These are phyloP conservation scores for Amia ocellicauda DNA, from an alignment of 2,113 vertebrate genomes.

Conservation along the genomic window DNA sequence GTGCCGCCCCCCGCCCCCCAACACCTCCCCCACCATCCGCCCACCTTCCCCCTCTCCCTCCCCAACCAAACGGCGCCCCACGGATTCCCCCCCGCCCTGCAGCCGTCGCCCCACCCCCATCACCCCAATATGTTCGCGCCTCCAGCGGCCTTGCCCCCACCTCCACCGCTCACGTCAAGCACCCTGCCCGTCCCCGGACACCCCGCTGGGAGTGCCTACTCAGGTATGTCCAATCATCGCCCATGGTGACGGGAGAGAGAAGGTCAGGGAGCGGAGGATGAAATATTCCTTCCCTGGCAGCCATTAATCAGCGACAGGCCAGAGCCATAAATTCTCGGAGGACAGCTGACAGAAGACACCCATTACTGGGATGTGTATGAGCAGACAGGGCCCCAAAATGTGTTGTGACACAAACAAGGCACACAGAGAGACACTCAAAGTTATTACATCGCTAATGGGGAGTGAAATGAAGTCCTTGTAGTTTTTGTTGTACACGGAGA, in stretches of 20 bases:
- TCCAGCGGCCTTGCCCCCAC: conserved; percentile 92
- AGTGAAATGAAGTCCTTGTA: too few species aligned
- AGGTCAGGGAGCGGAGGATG: neutral
- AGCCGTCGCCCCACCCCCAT: conserved; percentile 83
- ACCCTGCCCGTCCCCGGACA: conserved; percentile 90
- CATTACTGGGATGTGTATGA: neutral
- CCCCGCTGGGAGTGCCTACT: conserved; percentile 88
- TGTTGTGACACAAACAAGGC: conserved; percentile 1
- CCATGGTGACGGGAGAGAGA: conserved; percentile 7
- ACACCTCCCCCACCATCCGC: conserved; percentile 76
- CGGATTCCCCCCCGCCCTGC: conserved; percentile 83
- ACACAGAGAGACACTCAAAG: conserved; percentile 13
- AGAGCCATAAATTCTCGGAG: neutral
- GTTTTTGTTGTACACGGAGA: conserved; percentile 29
- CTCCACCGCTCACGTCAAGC: conserved; percentile 93
- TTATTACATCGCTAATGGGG: conserved; percentile 22
- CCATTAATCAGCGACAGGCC: neutral
- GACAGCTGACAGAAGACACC: neutral
- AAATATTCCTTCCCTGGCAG: conserved; percentile 1
- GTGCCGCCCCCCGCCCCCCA: conserved; percentile 58
- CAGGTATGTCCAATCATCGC: conserved; percentile 68
- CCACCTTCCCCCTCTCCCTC: conserved; percentile 78
- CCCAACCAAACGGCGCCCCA: conserved; percentile 80
- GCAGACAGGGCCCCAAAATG: neutral
- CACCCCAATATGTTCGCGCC: conserved; percentile 99